phyloP scores from a whole-genome alignment of 2,113 vertebrate species.

The Dromaius novaehollandiae region DNA sequence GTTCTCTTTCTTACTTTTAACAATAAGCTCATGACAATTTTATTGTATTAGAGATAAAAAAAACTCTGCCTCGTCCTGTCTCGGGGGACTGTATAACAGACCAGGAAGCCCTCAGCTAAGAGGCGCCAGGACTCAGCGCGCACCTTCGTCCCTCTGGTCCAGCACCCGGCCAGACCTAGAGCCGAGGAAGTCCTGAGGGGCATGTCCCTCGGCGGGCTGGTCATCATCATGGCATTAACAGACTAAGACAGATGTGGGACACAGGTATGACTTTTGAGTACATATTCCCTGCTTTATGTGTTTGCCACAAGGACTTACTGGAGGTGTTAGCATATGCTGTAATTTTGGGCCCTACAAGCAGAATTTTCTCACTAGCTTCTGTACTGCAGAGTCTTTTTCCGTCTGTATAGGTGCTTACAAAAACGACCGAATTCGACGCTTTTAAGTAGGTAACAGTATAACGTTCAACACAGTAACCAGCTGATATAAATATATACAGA shows the following conservation, averaged over 20 bases:
- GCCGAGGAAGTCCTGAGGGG: neutral
- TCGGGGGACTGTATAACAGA: neutral
- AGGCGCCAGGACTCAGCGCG: neutral
- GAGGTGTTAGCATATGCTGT: neutral
- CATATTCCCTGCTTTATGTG: neutral
- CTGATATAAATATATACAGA: neutral
- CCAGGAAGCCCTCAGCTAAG: neutral
- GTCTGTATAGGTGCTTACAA: neutral
- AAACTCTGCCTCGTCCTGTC: neutral
- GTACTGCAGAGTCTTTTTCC: neutral
- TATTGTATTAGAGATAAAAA: neutral
- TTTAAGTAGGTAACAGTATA: neutral
- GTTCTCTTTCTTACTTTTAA: neutral
- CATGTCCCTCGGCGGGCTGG: rapidly evolving
- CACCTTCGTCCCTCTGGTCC: neutral
- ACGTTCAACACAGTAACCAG: neutral
- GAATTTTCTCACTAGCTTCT: neutral
- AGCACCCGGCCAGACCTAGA: neutral
- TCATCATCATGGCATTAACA: neutral
- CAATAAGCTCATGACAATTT: neutral
- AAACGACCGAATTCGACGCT: neutral
- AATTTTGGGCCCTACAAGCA: neutral
- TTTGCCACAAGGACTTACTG: neutral
- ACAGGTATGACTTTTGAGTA: neutral
- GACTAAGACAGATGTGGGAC: neutral